phyloP scores from a whole-genome alignment of 2,113 vertebrate species.

The Rattus rattus region DNA sequence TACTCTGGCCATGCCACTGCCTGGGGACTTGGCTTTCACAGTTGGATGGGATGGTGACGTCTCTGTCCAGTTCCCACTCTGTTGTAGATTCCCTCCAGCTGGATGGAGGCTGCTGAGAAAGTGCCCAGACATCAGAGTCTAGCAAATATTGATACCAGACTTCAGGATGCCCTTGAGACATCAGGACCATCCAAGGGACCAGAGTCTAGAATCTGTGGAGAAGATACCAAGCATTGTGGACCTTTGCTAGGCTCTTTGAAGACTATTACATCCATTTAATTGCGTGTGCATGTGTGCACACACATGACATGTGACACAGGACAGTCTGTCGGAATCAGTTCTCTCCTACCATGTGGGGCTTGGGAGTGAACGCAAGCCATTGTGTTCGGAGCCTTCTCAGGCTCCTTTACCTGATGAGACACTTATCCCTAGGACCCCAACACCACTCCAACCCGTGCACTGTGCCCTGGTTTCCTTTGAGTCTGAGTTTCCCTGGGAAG shows the following conservation, averaged over 20 bases:
- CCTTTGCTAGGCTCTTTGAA: background rate
- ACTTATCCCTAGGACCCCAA: no score
- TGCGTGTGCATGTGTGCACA: background rate
- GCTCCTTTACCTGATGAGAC: background rate
- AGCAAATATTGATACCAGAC: background rate
- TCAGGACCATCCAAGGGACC: background rate
- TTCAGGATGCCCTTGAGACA: background rate
- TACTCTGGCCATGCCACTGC: accelerated
- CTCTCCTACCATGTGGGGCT: background rate
- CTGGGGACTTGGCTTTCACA: background rate
- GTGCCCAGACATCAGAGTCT: background rate
- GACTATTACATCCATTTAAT: background rate
- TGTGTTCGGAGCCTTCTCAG: background rate
- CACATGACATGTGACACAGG: background rate
- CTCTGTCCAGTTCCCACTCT: background rate
- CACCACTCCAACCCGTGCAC: background rate
- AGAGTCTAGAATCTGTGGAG: background rate
- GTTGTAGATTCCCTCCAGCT: background rate
- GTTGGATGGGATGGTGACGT: background rate
- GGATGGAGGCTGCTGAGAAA: background rate
- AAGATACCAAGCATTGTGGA: background rate
- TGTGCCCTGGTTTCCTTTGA: background rate
- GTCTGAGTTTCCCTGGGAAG: accelerated
- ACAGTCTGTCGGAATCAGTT: background rate
- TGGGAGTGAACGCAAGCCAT: background rate